phyloP scores from a whole-genome alignment of 2,888 invertebrate species.

The Periphyllus acericola region DNA sequence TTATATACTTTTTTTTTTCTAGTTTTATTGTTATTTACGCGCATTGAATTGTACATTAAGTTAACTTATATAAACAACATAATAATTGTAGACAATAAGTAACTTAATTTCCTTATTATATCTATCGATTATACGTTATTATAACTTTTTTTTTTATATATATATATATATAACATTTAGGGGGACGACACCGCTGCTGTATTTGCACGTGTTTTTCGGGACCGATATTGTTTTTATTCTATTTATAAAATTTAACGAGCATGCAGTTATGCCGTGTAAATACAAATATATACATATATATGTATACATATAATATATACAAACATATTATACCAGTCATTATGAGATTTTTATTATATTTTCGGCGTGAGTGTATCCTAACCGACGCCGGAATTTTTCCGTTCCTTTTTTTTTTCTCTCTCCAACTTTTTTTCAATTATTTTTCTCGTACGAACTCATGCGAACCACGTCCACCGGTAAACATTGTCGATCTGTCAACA shows the following conservation, averaged over 20 bases:
- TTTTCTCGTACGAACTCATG: background rate
- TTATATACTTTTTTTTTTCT: background rate
- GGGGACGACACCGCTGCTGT: constrained; percentile 18
- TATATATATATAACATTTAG: background rate
- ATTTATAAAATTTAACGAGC: constrained; percentile 32
- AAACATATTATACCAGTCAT: constrained; percentile 37
- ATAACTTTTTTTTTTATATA: constrained; percentile 8
- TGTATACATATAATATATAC: background rate
- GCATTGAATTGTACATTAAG: constrained; percentile 6
- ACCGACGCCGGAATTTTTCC: background rate
- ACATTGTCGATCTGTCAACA: constrained; percentile 45
- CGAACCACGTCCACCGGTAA: background rate
- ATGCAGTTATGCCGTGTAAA: constrained; percentile 6
- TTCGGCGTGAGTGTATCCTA: background rate
- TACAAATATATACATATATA: constrained; percentile 17
- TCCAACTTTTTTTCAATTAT: background rate
- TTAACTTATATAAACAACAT: constrained; percentile 10
- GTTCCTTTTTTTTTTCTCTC: background rate
- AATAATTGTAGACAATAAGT: constrained; percentile 27
- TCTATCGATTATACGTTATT: constrained; percentile 30
- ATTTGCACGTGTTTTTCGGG: constrained; percentile 22
- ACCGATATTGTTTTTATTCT: constrained; percentile 36
- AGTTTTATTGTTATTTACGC: background rate
- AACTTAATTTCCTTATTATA: constrained; percentile 48
- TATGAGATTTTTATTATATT: background rate